phyloP scores from a whole-genome alignment of 1,140 invertebrate genomes.

The Papilio dardanus region DNA sequence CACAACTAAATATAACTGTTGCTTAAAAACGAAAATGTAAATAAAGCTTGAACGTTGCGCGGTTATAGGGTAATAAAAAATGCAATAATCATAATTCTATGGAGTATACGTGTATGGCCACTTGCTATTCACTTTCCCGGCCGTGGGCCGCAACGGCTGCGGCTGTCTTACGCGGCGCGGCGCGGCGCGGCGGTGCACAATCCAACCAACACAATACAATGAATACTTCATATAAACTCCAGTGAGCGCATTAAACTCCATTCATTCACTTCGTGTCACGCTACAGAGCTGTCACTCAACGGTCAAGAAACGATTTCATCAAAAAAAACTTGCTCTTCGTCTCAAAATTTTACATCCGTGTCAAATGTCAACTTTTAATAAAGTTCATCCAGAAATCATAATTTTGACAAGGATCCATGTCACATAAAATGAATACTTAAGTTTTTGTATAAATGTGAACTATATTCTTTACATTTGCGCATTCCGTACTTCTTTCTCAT shows the following conservation, averaged over 20 bases:
- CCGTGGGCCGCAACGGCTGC: conserved; percentile 29
- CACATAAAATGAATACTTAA: conserved; percentile 28
- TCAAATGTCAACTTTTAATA: conserved; percentile 64
- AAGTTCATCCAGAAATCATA: conserved; percentile 34
- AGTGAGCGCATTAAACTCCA: conserved; percentile 51
- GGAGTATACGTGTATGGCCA: conserved; percentile 34
- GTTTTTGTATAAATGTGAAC: conserved; percentile 13
- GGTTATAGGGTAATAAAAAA: conserved; percentile 37
- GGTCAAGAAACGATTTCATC: conserved; percentile 71
- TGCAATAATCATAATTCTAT: conserved; percentile 39
- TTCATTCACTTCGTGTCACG: conserved; percentile 62
- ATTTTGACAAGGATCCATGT: conserved; percentile 38
- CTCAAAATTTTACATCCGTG: conserved; percentile 59
- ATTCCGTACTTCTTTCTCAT: background rate
- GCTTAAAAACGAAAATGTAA: conserved; percentile 31
- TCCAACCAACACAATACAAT: conserved; percentile 53
- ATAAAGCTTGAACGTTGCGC: conserved; percentile 14
- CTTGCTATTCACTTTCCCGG: conserved; percentile 34
- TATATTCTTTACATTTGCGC: background rate
- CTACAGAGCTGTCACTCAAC: conserved; percentile 70
- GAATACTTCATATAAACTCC: conserved; percentile 55
- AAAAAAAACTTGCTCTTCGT: conserved; percentile 53
- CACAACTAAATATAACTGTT: conserved; percentile 18
- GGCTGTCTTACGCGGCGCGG: conserved; percentile 11
- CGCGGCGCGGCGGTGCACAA: conserved; percentile 30